A percentile compares a stretch with the other conserved stretches of the same genome.
Evolutionary conservation across 2,113 vertebrate genomes (phyloP).

Genomic region (Mungos mungo): DNA sequence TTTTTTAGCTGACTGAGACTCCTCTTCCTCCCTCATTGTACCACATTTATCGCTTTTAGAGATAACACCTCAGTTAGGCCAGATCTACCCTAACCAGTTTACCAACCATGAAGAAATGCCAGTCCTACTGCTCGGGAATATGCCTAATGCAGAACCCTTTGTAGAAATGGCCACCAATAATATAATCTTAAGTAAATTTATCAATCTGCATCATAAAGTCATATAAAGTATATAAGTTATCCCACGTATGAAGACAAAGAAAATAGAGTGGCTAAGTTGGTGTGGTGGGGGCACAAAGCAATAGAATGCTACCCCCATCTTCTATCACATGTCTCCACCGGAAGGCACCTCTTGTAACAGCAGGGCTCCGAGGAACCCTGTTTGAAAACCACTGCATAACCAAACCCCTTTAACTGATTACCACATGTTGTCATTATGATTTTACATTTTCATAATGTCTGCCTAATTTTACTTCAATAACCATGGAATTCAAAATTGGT

Average conservation of each 20-base stretch:
- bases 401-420: background rate
- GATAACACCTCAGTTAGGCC: background rate
- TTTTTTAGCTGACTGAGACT: background rate
- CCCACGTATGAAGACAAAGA: background rate
- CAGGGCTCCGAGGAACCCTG: background rate
- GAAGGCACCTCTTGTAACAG: background rate
- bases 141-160: background rate
- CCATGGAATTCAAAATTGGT: background rate
- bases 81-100: background rate
- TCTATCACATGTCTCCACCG: background rate
- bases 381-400: background rate
- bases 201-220: background rate
- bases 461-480: background rate
- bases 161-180: background rate
- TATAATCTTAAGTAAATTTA: background rate
- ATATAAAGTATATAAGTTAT: background rate
- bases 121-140: background rate
- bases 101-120: background rate
- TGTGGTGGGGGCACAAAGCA: background rate
- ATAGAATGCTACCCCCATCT: background rate
- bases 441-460: background rate
- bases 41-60: background rate
- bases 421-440: background rate
- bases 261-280: background rate
- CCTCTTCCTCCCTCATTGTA: background rate